Conservation (phyloP, 2,797 vertebrate genomes). For the Champsocephalus gunnari region DNA sequence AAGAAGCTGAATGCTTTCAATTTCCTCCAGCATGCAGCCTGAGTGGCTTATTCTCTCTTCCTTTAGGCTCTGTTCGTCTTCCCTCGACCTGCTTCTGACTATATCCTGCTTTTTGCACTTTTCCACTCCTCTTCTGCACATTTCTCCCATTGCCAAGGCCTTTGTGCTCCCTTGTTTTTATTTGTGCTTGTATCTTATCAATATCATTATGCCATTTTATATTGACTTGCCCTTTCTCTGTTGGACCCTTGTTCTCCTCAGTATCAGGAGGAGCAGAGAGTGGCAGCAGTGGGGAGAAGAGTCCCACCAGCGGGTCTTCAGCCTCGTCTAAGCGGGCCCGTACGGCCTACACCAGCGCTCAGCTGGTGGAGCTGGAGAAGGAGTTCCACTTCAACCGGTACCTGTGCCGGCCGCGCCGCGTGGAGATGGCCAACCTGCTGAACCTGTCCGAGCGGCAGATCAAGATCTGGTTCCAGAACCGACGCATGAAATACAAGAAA, state of each 20-base stretch:
- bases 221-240: not conserved
- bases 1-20: conserved; percentile 91
- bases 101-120: not conserved
- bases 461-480: conserved; percentile 99
- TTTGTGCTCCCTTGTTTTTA: not conserved
- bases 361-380: conserved; percentile 93
- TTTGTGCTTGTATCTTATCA: not conserved
- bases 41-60: conserved; percentile 88
- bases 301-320: conserved; percentile 89
- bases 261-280: conserved; percentile 85
- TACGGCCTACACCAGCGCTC: conserved; percentile 96
- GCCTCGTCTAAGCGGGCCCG: conserved; percentile 96
- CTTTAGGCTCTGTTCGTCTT: conserved; percentile 8
- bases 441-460: conserved; percentile 98
- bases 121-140: not conserved
- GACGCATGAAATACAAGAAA: conserved; percentile 98
- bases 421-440: conserved; percentile 98
- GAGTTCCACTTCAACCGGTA: conserved; percentile 98
- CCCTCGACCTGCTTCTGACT: not conserved
- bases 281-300: conserved; percentile 93
- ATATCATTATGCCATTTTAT: not conserved
- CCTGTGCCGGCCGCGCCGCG: conserved; percentile 94
- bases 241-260: conserved; percentile 39
- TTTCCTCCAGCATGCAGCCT: conserved; percentile 86
- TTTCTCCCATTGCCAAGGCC: not conserved